Percentiles rank a stretch among this genome's conserved stretches.
Evolutionary conservation across 2,888 invertebrate species (phyloP).

Genomic region (Oxycera nigricornis): DNA sequence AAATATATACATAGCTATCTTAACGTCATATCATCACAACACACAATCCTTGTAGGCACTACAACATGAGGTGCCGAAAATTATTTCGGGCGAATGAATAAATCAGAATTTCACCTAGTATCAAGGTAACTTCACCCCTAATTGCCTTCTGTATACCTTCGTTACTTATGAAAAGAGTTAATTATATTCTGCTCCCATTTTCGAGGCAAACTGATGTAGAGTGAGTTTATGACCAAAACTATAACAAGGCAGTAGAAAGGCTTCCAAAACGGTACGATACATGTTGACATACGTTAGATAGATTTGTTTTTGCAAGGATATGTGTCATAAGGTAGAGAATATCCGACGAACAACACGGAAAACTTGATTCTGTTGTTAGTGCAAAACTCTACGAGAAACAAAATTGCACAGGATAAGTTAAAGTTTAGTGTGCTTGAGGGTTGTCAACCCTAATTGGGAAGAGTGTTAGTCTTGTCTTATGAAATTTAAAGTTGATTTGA

Average conservation of each 20-base stretch:
- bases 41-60: no score
- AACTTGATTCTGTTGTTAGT: slow-evolving; percentile 16
- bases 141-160: slow-evolving; percentile 37
- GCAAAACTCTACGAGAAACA: neutral
- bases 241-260: neutral
- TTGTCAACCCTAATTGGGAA: no score
- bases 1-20: no score
- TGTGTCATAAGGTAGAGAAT: neutral
- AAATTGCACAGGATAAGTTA: no score
- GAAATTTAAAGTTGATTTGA: no score
- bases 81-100: slow-evolving; percentile 34
- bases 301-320: neutral
- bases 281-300: neutral
- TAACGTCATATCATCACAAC: no score
- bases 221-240: neutral
- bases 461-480: no score
- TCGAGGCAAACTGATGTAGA: slow-evolving; percentile 10
- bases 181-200: slow-evolving; percentile 35
- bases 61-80: slow-evolving; percentile 34
- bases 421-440: no score
- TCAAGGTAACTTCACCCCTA: slow-evolving; percentile 28
- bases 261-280: neutral
- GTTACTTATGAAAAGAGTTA: slow-evolving; percentile 38
- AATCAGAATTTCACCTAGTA: slow-evolving; percentile 32
- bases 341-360: slow-evolving; percentile 9